These are phyloP conservation scores for Bucorvus abyssinicus DNA, from an alignment of 2,797 vertebrate species.

Conservation along the genomic window DNA sequence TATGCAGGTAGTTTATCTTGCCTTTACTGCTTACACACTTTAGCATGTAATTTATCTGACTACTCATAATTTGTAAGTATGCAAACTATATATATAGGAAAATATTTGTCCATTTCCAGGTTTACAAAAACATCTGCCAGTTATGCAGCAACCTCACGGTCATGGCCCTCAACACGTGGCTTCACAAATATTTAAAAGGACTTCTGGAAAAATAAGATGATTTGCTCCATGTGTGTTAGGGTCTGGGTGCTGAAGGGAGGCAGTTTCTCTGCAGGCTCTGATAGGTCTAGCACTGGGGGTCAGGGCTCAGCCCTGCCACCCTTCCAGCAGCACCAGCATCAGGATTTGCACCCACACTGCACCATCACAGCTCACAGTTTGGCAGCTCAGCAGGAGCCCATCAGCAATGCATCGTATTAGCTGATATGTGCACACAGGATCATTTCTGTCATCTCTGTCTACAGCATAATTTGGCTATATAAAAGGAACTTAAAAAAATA, in stretches of 20 bases:
- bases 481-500: neutral
- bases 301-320: neutral
- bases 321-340: neutral
- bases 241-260: neutral
- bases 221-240: neutral
- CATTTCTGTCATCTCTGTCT: neutral
- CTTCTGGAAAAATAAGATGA: neutral
- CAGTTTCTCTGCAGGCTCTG: neutral
- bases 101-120: neutral
- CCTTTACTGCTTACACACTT: neutral
- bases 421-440: neutral
- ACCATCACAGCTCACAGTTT: neutral
- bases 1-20: neutral
- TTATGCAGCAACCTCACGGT: neutral
- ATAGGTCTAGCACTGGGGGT: too few relatives aligned
- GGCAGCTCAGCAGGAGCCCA: neutral
- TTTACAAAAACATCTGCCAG: neutral
- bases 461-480: neutral
- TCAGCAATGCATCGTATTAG: neutral
- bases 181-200: neutral
- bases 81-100: neutral
- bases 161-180: neutral
- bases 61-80: neutral
- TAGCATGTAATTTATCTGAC: neutral
- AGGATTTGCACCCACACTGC: rapidly evolving